These are phyloP conservation scores for Phengaris alcon DNA, from an alignment of 2,888 invertebrate species.

Conservation along the genomic window DNA sequence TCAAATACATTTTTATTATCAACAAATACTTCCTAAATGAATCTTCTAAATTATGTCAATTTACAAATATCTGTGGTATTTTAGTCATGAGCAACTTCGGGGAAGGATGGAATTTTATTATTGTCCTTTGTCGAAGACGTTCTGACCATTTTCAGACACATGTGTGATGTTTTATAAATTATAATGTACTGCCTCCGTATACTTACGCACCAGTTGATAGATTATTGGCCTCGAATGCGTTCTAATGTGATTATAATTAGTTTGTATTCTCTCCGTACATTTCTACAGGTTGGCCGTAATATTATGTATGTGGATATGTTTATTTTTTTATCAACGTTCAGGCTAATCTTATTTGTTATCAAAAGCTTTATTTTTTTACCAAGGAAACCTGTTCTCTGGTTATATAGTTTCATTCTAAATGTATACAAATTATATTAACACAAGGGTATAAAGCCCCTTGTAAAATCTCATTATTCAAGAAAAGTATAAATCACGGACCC, in stretches of 20 bases:
- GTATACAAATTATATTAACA: no score
- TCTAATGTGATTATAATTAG: background rate
- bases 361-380: no score
- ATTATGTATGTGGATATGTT: no score
- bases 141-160: background rate
- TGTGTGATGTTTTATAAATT: background rate
- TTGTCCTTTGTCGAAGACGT: background rate
- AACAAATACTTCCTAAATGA: no score
- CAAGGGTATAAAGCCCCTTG: no score
- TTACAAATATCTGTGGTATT: background rate
- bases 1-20: no score
- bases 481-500: background rate
- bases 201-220: background rate
- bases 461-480: background rate
- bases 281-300: no score
- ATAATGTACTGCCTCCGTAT: background rate
- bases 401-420: no score
- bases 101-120: background rate
- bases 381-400: no score
- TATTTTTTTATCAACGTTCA: no score
- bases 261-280: no score
- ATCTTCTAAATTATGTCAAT: background rate
- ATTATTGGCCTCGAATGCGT: conserved; percentile 14
- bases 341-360: no score
- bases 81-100: background rate